Conservation (phyloP, 2,888 invertebrate genomes). For the Mimumesa dahlbomi region DNA sequence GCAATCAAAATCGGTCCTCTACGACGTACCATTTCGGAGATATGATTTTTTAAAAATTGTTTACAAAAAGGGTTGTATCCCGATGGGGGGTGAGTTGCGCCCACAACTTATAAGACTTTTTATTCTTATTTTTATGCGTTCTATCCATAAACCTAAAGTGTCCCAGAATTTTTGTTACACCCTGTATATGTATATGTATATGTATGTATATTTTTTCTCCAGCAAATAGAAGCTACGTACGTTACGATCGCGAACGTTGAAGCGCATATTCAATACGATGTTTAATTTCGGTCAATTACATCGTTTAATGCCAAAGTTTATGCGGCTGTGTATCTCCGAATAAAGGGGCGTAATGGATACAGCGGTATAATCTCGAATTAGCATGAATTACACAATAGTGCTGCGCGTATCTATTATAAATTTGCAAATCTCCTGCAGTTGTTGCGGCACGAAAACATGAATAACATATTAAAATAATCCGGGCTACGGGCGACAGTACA, state of each 20-base stretch:
- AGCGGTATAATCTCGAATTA: conserved; percentile 53
- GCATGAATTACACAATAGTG: conserved; percentile 49
- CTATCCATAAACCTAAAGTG: no score
- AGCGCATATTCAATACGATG: conserved; percentile 11
- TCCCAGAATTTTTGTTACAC: no score
- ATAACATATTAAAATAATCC: conserved; percentile 57
- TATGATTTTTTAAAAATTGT: no score
- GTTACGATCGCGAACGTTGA: not conserved
- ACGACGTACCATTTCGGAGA: no score
- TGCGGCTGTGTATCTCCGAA: conserved; percentile 33
- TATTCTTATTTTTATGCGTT: no score
- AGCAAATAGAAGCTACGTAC: no score
- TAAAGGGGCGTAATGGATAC: conserved; percentile 33
- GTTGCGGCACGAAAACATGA: conserved; percentile 30
- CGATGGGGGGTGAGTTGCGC: no score
- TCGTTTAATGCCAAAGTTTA: conserved; percentile 47
- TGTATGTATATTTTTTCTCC: no score
- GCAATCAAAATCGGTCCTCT: no score
- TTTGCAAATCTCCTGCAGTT: conserved; percentile 27
- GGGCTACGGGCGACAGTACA: conserved; percentile 26
- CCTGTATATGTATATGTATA: no score
- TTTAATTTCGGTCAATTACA: conserved; percentile 45
- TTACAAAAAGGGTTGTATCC: no score
- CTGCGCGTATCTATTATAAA: conserved; percentile 40
- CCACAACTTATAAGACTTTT: no score